Conservation (phyloP, 2,888 invertebrate genomes). For the Pardosa pseudoannulata region DNA sequence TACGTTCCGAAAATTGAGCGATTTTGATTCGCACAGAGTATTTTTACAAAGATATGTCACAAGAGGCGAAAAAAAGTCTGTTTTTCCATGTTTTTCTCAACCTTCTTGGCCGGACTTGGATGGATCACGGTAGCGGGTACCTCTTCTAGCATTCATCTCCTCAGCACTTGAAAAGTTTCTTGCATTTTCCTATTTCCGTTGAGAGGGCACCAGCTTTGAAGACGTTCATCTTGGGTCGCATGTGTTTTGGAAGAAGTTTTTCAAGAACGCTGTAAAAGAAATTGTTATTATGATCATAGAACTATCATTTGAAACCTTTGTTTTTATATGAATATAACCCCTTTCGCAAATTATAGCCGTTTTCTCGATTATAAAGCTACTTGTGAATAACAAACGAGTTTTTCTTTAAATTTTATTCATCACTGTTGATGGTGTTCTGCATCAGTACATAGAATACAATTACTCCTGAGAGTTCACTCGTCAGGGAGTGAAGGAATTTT, state of each 20-base stretch:
- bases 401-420: too few species aligned
- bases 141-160: background rate
- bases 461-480: too few species aligned
- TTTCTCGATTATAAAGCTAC: too few species aligned
- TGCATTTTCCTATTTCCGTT: constrained; percentile 74
- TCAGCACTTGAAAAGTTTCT: constrained; percentile 74
- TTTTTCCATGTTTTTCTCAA: background rate
- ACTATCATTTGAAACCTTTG: background rate
- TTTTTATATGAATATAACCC: too few species aligned
- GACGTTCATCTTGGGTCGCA: constrained; percentile 74
- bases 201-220: constrained; percentile 74
- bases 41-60: constrained; percentile 4
- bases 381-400: too few species aligned
- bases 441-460: too few species aligned
- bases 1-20: background rate
- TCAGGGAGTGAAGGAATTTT: too few species aligned
- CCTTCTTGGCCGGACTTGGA: constrained; percentile 56
- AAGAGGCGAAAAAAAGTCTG: background rate
- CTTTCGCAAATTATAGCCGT: too few species aligned
- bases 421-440: too few species aligned
- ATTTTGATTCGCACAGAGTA: background rate
- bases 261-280: constrained; percentile 73
- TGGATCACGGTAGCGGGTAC: constrained; percentile 1
- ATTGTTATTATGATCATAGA: too few species aligned
- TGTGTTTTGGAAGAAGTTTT: constrained; percentile 74